Base-by-base conservation (phyloP, 2,797 vertebrate genomes). In the Champsocephalus esox region DNA sequence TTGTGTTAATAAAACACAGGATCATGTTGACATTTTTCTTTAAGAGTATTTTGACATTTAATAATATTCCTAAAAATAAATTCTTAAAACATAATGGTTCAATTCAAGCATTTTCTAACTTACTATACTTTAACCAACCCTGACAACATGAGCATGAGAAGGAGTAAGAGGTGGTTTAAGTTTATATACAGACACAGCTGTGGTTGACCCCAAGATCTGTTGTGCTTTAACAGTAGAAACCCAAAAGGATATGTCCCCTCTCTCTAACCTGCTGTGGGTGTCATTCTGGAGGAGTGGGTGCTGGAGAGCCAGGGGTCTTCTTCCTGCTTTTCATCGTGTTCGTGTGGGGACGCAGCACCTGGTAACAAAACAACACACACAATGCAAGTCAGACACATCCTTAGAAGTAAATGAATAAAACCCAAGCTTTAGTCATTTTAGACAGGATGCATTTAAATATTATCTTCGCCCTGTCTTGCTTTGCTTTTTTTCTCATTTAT, bases 221-320 rank as follows among this genome's bases (percentile, higher is more conserved):
- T 3, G 8, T 54, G 44, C 13, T 44, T 51, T 32, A 8, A 52
- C n/a, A 21, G 24, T 59, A 8, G 12, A 65, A 58, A 62, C 17
- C 6, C 1, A 32, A 61, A 62, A 12, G 1, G 6, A 24, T 28
- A 2, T n/a, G 34, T 43, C 12, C 1, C 10, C 11, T 21, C 10
- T 50, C 32, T 72, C 80, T 77, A 13, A 92, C 90, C 88, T 87
- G 77, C 55, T 38, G 75, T 45, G 41, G 65, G 66, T 9, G 58
- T 79, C 57, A 38, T 73, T 44, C 71, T 81, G 57, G 77, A 80
- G 46, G 49, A 5, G 1, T 38, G 10, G 41, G 57, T 59, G 64
- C 41, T 57, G 3, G 66, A 76, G 21, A 62, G 49, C 61, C 34
- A 48, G 9, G 8, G 19, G 7, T 77, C 74, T 38, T 81, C 77